Percentiles rank a stretch among this genome's conserved stretches.
These are phyloP conservation scores for Aproaerema taeniolella DNA, from an alignment of 2,888 invertebrate genomes.

Conservation along the genomic window DNA sequence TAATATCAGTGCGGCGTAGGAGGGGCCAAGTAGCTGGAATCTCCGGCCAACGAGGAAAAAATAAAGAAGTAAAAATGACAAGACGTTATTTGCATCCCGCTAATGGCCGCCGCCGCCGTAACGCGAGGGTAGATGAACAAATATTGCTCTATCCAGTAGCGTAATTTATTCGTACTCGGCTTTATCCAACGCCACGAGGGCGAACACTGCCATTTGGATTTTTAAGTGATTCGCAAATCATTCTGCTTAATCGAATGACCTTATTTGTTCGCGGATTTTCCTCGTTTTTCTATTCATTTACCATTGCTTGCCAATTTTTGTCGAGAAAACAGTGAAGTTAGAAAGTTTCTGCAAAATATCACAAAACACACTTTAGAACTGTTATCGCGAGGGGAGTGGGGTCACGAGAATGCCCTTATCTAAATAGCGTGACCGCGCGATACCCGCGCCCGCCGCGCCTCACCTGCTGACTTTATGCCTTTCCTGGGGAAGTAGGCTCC, in stretches of 20 bases:
- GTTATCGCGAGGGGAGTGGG: constrained; percentile 37
- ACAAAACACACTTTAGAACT: too few species aligned
- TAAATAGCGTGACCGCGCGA: constrained; percentile 71
- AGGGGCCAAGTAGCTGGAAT: constrained; percentile 44
- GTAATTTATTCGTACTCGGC: constrained; percentile 74
- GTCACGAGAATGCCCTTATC: constrained; percentile 65
- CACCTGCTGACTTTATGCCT: constrained; percentile 68
- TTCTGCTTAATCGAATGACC: constrained; percentile 70
- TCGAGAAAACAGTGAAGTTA: too few species aligned
- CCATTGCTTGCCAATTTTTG: too few species aligned
- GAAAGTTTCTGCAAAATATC: too few species aligned
- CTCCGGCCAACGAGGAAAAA: constrained; percentile 54
- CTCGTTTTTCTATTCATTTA: constrained; percentile 37
- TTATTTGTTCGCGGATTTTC: constrained; percentile 54
- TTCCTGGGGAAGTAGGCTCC: constrained; percentile 55
- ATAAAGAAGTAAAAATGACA: constrained; percentile 76
- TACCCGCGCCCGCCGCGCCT: constrained; percentile 58
- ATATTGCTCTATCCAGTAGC: constrained; percentile 75
- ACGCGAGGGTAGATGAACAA: constrained; percentile 76
- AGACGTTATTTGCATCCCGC: constrained; percentile 76
- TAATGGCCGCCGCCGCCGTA: constrained; percentile 70
- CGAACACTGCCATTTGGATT: constrained; percentile 66
- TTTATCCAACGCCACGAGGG: constrained; percentile 62
- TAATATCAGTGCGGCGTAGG: constrained; percentile 41
- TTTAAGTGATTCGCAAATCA: constrained; percentile 72